Conservation (phyloP, 2,888 invertebrate genomes). For the Lithophane ornitopus region DNA sequence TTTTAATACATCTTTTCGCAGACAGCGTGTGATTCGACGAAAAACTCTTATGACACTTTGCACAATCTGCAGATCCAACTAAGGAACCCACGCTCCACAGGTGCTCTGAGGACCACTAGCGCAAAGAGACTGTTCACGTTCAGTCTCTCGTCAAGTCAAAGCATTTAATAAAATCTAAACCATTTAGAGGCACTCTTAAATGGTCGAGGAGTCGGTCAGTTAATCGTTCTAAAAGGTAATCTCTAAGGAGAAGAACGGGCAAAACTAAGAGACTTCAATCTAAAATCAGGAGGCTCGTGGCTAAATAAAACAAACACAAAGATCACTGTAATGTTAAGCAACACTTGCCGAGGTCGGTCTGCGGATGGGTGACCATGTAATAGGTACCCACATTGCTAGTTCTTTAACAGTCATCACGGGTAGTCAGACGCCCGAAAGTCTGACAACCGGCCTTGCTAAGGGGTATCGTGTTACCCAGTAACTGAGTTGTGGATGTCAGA, state of each 20-base stretch:
- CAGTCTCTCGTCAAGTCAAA: too few species aligned
- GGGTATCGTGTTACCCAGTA: too few species aligned
- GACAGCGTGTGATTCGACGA: too few species aligned
- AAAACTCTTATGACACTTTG: background rate
- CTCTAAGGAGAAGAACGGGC: background rate
- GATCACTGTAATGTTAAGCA: background rate
- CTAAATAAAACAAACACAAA: background rate
- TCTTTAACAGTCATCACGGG: too few species aligned
- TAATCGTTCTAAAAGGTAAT: background rate
- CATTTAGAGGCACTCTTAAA: background rate
- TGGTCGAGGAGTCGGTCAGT: background rate
- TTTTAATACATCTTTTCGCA: too few species aligned
- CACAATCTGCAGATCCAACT: background rate
- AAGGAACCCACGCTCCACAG: background rate
- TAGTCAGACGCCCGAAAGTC: too few species aligned
- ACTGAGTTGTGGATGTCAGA: too few species aligned
- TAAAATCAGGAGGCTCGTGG: background rate
- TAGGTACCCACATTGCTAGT: too few species aligned
- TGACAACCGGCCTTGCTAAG: too few species aligned
- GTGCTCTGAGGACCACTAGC: background rate
- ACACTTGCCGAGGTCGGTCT: background rate
- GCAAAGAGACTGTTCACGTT: background rate
- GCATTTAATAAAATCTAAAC: background rate
- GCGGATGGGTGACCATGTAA: background rate
- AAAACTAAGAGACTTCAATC: background rate